These are phyloP conservation scores for Pogonognathellus flavescens DNA, from an alignment of 1,140 invertebrate genomes.

Conservation along the genomic window DNA sequence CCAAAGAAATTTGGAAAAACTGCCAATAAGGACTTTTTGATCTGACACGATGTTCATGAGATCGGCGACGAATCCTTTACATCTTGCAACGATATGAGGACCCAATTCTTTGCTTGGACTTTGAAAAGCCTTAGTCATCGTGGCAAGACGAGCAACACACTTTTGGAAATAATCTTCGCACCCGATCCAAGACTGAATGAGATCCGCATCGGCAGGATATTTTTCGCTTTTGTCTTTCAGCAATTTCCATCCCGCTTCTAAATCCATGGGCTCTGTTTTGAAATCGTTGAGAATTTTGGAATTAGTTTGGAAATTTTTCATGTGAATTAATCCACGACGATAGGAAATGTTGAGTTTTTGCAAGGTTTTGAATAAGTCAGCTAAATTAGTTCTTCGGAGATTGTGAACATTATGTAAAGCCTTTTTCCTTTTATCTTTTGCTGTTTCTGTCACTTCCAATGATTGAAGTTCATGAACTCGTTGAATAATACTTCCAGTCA, in stretches of 20 bases:
- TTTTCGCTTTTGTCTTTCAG: conserved; percentile 8
- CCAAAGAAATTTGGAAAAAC: conserved; percentile 60
- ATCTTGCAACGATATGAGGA: conserved; percentile 83
- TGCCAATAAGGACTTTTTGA: conserved; percentile 57
- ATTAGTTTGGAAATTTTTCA: conserved; percentile 69
- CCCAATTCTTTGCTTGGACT: conserved; percentile 84
- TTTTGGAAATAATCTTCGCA: conserved; percentile 84
- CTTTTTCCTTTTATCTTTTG: conserved; percentile 80
- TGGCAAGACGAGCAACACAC: conserved; percentile 78
- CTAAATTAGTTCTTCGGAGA: conserved; percentile 84
- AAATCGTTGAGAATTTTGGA: conserved; percentile 61
- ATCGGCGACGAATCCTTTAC: conserved; percentile 83
- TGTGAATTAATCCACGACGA: conserved; percentile 78
- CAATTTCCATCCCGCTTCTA: conserved; percentile 71
- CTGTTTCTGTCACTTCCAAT: conserved; percentile 74
- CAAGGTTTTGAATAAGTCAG: conserved; percentile 86
- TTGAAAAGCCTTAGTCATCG: conserved; percentile 76
- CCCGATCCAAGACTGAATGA: conserved; percentile 78
- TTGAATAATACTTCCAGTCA: conserved; percentile 77
- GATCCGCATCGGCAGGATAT: conserved; percentile 71
- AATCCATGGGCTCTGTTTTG: conserved; percentile 75
- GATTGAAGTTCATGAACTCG: conserved; percentile 74
- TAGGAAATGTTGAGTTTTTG: conserved; percentile 83
- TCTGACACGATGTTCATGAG: conserved; percentile 70
- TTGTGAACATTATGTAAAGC: conserved; percentile 80